phyloP scores from a whole-genome alignment of 2,888 invertebrate genomes.

The Baccha elongata region DNA sequence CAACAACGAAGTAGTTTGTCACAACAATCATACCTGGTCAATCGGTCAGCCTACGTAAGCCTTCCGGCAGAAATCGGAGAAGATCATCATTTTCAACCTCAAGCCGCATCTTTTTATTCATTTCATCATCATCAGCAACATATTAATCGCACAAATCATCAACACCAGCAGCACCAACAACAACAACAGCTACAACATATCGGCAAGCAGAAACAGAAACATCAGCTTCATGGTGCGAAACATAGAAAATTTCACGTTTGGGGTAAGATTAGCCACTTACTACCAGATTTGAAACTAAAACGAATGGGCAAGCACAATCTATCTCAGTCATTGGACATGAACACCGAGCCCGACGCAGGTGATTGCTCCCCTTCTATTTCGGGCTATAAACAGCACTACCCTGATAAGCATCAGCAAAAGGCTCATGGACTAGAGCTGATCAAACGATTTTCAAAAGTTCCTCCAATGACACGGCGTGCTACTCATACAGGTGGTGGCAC shows the following conservation, averaged over 20 bases:
- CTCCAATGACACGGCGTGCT: slow-evolving; percentile 77
- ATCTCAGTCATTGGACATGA: slow-evolving; percentile 90
- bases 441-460: slow-evolving; percentile 78
- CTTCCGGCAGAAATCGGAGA: slow-evolving; percentile 77
- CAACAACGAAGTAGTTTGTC: slow-evolving; percentile 29
- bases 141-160: slow-evolving; percentile 75
- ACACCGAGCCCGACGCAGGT: slow-evolving; percentile 82
- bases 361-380: slow-evolving; percentile 10
- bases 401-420: slow-evolving; percentile 77
- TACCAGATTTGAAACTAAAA: slow-evolving; percentile 90
- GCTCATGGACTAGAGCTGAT: slow-evolving; percentile 75
- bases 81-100: slow-evolving; percentile 71
- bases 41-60: slow-evolving; percentile 73
- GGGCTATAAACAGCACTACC: slow-evolving; percentile 65
- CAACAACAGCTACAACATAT: slow-evolving; percentile 64
- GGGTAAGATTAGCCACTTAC: slow-evolving; percentile 85
- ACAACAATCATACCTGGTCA: slow-evolving; percentile 71
- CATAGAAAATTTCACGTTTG: slow-evolving; percentile 78
- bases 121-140: slow-evolving; percentile 75
- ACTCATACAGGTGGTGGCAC: slow-evolving; percentile 66
- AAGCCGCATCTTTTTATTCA: slow-evolving; percentile 74
- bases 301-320: slow-evolving; percentile 87
- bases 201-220: slow-evolving; percentile 73
- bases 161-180: slow-evolving; percentile 75
- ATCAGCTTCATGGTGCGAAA: slow-evolving; percentile 75